Conservation (phyloP, 2,113 vertebrate species). For the Chamaea fasciata region DNA sequence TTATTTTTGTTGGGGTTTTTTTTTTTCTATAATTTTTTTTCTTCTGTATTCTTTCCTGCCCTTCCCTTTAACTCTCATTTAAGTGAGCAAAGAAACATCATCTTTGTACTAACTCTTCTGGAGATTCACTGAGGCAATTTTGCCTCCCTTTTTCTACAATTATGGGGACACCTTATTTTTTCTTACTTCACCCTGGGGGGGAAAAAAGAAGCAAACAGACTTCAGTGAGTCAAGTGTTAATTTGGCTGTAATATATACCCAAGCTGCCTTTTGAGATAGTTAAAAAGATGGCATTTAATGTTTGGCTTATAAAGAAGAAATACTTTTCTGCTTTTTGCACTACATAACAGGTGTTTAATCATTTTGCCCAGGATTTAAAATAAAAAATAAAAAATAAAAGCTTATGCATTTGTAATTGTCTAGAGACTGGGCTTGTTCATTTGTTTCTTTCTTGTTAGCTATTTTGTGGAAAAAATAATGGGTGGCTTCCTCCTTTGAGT, state of each 20-base stretch:
- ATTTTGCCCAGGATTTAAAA: constrained; percentile 39
- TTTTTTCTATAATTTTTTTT: not conserved
- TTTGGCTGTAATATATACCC: constrained; percentile 69
- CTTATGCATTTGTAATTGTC: constrained; percentile 51
- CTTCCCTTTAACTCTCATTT: not conserved
- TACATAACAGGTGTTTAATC: constrained; percentile 21
- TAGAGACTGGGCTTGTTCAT: not conserved
- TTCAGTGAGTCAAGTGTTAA: constrained; percentile 9
- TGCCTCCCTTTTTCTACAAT: constrained; percentile 49
- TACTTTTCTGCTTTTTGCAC: constrained; percentile 61
- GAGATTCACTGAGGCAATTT: constrained; percentile 49
- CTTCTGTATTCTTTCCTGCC: not conserved
- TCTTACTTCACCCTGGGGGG: not conserved
- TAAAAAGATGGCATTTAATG: constrained; percentile 57
- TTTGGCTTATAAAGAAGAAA: constrained; percentile 37
- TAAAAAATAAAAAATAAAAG: not conserved
- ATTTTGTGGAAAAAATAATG: constrained; percentile 5
- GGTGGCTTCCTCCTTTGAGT: constrained; percentile 17
- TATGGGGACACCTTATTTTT: constrained; percentile 34
- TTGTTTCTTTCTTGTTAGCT: constrained; percentile 30
- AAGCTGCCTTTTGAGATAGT: constrained; percentile 64
- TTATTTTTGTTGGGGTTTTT: not conserved
- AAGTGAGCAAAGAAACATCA: not conserved
- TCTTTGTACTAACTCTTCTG: constrained; percentile 46
- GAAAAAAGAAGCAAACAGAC: not conserved